Base-by-base conservation (phyloP, 2,113 vertebrate genomes). In the Laticauda laticaudata region DNA sequence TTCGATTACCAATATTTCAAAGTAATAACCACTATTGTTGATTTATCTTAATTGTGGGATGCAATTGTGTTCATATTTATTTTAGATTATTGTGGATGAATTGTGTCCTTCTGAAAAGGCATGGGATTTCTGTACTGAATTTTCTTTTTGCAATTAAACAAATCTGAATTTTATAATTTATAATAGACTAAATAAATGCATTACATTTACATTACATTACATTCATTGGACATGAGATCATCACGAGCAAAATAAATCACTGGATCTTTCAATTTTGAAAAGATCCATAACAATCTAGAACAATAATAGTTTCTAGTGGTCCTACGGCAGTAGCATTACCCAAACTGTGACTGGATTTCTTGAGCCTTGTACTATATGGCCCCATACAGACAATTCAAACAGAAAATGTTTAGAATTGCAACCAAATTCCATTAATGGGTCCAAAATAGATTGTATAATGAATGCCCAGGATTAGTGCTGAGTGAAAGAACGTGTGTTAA, bases 221-320 rank as follows among this genome's bases (percentile, higher is more conserved):
- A 34, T 12, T 26, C 29, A 51, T 87, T 45, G 87, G 18, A 39
- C 51, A 15, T 88, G 6, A 39, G 29, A 12, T 23, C 57, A 92
- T 23, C 69, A 39, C 61, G 24, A 61, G 56, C 51, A 23, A 18
- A 2, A 14, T 54, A 51, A 69, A n/a, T 43, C 4, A 20, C 75
- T 54, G 7, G 54, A 43, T 69, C 12, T 43, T 92, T 29, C 88
- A 29, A 86, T 59, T 55, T 75, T 69, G 86, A 88, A 29, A 54
- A 61, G 9, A 61, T 0, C 7, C 11, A 2, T 93, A 92, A 51
- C 8, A 10, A 51, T 51, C 48, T 51, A 51, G 48, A 51, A 9
- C 48, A 51, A 51, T 51, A 51, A 51, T 92, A 91, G 26, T 94
- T 95, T 95, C 92, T 88, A 0, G 88, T 18, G 90, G 34, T 59